Conservation (phyloP, 2,888 invertebrate species). For the Pammene aurita region DNA sequence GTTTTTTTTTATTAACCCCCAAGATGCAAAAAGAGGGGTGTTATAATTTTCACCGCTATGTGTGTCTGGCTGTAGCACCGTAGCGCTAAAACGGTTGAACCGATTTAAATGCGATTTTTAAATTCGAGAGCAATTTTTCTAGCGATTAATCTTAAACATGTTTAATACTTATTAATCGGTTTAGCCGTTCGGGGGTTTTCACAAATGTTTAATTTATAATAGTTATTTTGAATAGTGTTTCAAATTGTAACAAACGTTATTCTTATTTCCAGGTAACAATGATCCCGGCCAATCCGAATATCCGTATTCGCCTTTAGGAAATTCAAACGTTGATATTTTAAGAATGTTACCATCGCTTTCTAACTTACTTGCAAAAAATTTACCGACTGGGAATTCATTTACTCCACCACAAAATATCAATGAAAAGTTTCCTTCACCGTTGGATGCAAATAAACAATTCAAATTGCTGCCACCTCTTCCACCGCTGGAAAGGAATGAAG, state of each 20-base stretch:
- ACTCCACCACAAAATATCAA: not conserved
- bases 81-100: too few relatives aligned
- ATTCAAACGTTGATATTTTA: not conserved
- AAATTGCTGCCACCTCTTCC: not conserved
- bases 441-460: slow-evolving; percentile 4
- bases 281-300: slow-evolving; percentile 16
- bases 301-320: slow-evolving; percentile 16
- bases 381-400: not conserved
- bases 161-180: too few relatives aligned
- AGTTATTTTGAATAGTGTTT: not conserved
- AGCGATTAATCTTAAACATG: too few relatives aligned
- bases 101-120: too few relatives aligned
- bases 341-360: not conserved
- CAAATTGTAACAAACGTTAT: not conserved
- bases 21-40: too few relatives aligned
- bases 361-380: not conserved
- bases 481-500: not conserved
- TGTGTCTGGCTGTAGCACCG: too few relatives aligned
- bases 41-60: too few relatives aligned
- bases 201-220: too few relatives aligned
- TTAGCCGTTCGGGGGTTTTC: too few relatives aligned
- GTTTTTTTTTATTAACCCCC: too few relatives aligned
- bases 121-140: too few relatives aligned
- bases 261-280: slow-evolving; percentile 11
- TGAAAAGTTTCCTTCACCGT: not conserved